These are phyloP conservation scores for Scolanthus callimorphus DNA, from an alignment of 92 coral and sea anemone species.

Conservation along the genomic window DNA sequence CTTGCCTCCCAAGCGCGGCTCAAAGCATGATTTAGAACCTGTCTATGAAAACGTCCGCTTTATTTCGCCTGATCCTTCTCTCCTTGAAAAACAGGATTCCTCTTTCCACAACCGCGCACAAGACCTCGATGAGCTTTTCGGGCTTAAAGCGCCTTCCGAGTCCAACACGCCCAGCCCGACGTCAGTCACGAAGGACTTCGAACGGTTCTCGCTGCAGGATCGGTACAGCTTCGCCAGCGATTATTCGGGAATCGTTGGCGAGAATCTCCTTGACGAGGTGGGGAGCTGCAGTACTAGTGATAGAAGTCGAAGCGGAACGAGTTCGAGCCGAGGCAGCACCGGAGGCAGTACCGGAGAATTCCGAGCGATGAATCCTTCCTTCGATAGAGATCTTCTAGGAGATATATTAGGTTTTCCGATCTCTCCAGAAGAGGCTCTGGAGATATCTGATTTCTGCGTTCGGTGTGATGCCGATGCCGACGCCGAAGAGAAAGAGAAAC, in stretches of 20 bases:
- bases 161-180: neutral
- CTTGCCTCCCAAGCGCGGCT: slow-evolving; percentile 20
- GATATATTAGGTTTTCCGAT: slow-evolving; percentile 20
- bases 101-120: neutral
- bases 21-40: slow-evolving; percentile 18
- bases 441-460: slow-evolving; percentile 26
- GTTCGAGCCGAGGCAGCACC: slow-evolving; percentile 19
- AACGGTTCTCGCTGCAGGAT: slow-evolving; percentile 28
- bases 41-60: slow-evolving; percentile 28
- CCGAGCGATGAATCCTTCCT: slow-evolving; percentile 12
- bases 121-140: slow-evolving; percentile 9
- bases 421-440: slow-evolving; percentile 19
- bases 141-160: neutral
- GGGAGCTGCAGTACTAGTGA: slow-evolving; percentile 21
- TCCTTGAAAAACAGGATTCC: slow-evolving; percentile 9
- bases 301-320: slow-evolving; percentile 23
- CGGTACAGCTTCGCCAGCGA: slow-evolving; percentile 19
- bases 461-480: slow-evolving; percentile 21
- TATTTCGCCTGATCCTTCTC: neutral
- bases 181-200: slow-evolving; percentile 8
- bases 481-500: neutral
- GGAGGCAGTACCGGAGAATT: slow-evolving; percentile 1
- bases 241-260: slow-evolving; percentile 50
- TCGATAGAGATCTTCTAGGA: slow-evolving; percentile 26
- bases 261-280: slow-evolving; percentile 38